A percentile compares a stretch with the other conserved stretches of the same genome.
Conservation (phyloP, 2,113 vertebrate genomes). For the Pachyramphus minor region DNA sequence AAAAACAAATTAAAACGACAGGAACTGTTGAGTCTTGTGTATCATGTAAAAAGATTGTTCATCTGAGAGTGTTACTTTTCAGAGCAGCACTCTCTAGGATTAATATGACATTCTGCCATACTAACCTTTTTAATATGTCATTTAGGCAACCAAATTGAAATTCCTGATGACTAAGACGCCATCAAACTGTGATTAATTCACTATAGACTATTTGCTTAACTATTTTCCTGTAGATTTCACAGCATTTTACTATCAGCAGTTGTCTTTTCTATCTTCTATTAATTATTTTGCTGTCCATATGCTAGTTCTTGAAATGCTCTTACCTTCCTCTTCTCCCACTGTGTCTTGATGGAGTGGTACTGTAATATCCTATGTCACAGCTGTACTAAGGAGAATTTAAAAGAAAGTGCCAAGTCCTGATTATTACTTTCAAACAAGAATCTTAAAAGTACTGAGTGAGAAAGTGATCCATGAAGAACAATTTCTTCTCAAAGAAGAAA, state of each 20-base stretch:
- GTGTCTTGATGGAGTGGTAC: slow-evolving; percentile 24
- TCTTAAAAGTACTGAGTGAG: not conserved
- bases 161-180: slow-evolving; percentile 15
- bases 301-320: slow-evolving; percentile 29
- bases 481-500: not conserved
- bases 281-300: slow-evolving; percentile 40
- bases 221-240: slow-evolving; percentile 44
- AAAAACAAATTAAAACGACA: not conserved
- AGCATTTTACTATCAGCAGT: slow-evolving; percentile 44
- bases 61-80: not conserved
- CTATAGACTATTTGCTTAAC: slow-evolving; percentile 22
- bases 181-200: slow-evolving; percentile 43
- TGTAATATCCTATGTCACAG: not conserved
- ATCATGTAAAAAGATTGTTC: not conserved
- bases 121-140: not conserved
- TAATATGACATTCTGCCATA: not conserved
- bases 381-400: slow-evolving; percentile 3
- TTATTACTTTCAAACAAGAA: not conserved
- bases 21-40: not conserved
- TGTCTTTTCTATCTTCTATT: slow-evolving; percentile 22
- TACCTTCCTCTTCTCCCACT: slow-evolving; percentile 34
- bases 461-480: not conserved
- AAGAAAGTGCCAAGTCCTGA: slow-evolving; percentile 18
- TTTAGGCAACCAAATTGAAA: not conserved
- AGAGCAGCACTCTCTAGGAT: not conserved